A percentile compares a stretch with the other conserved stretches of the same genome.
These are phyloP conservation scores for Pollenia griseotomentosa DNA, from an alignment of 2,888 invertebrate genomes.

Conservation along the genomic window DNA sequence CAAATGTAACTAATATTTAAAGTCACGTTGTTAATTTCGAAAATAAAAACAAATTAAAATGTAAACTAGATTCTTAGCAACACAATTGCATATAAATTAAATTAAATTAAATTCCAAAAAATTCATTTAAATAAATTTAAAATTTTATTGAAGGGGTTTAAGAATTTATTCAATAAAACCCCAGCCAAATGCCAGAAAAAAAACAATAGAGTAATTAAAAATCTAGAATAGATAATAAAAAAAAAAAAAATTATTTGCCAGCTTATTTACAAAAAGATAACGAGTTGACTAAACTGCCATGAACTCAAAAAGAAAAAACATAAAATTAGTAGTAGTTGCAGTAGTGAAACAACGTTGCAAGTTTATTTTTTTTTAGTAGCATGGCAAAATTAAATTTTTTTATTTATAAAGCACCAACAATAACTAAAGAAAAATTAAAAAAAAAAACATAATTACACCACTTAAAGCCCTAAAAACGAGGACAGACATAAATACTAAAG, in stretches of 20 bases:
- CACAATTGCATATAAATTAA: neutral
- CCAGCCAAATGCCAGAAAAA: neutral
- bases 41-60: neutral
- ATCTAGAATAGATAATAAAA: constrained; percentile 5
- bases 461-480: constrained; percentile 42
- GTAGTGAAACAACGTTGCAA: constrained; percentile 29
- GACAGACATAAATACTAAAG: constrained; percentile 16
- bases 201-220: constrained; percentile 29
- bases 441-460: constrained; percentile 45
- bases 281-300: constrained; percentile 51
- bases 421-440: constrained; percentile 3
- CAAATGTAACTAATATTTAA: neutral
- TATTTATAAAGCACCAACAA: constrained; percentile 31
- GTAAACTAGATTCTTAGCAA: neutral
- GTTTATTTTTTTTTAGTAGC: constrained; percentile 21
- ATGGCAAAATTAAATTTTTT: constrained; percentile 43
- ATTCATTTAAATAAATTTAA: neutral
- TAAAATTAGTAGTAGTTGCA: constrained; percentile 1
- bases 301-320: constrained; percentile 25
- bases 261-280: constrained; percentile 15
- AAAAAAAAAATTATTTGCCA: neutral
- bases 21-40: neutral
- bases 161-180: constrained; percentile 1
- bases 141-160: constrained; percentile 5
- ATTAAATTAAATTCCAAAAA: neutral